These are phyloP conservation scores for Exephanes ischioxanthus DNA, from an alignment of 2,888 invertebrate genomes.

Conservation along the genomic window DNA sequence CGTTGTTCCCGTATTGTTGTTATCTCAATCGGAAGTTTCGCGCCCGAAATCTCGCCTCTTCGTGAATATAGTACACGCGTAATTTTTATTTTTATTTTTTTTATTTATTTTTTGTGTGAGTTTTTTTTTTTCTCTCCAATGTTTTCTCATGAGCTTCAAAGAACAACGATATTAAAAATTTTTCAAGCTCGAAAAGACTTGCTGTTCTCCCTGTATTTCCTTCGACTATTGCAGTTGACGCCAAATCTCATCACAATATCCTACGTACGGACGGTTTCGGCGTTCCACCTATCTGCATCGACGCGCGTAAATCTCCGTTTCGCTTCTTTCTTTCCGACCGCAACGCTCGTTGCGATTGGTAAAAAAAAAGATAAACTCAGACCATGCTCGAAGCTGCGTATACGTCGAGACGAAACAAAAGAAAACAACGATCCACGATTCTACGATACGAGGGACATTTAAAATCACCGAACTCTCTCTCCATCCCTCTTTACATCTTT, in stretches of 20 bases:
- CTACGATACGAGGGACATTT: constrained; percentile 62
- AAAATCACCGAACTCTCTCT: constrained; percentile 42
- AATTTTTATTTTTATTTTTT: constrained; percentile 35
- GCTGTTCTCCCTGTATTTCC: constrained; percentile 47
- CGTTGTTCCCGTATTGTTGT: constrained; percentile 64
- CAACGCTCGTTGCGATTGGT: background rate
- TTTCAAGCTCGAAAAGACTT: constrained; percentile 56
- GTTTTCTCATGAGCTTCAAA: background rate
- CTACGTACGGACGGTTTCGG: constrained; percentile 62
- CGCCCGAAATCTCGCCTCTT: constrained; percentile 60
- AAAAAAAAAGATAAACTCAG: constrained; percentile 7
- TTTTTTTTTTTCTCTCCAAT: constrained; percentile 20
- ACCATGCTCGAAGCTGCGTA: constrained; percentile 39
- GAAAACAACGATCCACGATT: constrained; percentile 65
- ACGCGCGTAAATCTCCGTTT: constrained; percentile 43
- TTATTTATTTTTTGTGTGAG: background rate
- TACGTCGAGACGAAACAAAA: constrained; percentile 65
- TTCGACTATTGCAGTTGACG: constrained; percentile 45
- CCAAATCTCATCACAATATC: constrained; percentile 59
- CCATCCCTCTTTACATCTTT: constrained; percentile 43
- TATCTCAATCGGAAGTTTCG: constrained; percentile 64
- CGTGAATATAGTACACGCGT: constrained; percentile 57
- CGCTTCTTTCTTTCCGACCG: background rate
- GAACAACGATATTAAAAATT: constrained; percentile 27
- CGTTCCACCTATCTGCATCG: constrained; percentile 57